Conservation (phyloP, 1,140 invertebrate genomes). For the Muscidifurax raptorellus region DNA sequence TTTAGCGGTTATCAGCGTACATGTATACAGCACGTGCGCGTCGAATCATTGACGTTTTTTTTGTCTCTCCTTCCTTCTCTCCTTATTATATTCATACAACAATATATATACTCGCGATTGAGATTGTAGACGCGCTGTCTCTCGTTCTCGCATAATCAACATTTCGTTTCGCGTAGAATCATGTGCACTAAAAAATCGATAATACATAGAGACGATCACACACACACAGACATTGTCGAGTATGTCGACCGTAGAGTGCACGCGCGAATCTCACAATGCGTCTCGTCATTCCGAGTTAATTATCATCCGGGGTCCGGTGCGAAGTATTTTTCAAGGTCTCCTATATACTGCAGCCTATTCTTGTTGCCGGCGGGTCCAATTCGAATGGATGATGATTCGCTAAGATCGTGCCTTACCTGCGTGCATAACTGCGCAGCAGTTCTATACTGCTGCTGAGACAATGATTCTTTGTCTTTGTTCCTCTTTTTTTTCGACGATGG, state of each 20-base stretch:
- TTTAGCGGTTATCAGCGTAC: conserved; percentile 26
- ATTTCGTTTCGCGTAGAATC: too few species aligned
- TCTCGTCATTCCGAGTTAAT: conserved; percentile 8
- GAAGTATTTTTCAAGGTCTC: background rate
- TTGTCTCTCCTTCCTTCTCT: background rate
- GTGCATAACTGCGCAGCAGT: background rate
- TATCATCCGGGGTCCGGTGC: background rate
- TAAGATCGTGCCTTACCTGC: background rate
- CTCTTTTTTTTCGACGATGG: too few species aligned
- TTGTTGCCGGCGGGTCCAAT: background rate
- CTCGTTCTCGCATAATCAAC: too few species aligned
- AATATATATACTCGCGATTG: too few species aligned
- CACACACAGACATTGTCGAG: too few species aligned
- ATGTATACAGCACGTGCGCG: background rate
- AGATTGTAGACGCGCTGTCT: too few species aligned
- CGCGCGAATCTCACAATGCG: background rate
- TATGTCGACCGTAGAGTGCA: too few species aligned
- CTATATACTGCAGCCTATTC: background rate
- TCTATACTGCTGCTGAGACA: background rate
- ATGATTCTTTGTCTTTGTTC: background rate
- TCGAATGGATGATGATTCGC: background rate
- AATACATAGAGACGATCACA: too few species aligned
- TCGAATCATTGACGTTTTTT: conserved; percentile 1
- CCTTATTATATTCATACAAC: too few species aligned
- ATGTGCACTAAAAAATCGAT: background rate